These are phyloP conservation scores for Piprites chloris DNA, from an alignment of 2,113 vertebrate species.

Conservation along the genomic window DNA sequence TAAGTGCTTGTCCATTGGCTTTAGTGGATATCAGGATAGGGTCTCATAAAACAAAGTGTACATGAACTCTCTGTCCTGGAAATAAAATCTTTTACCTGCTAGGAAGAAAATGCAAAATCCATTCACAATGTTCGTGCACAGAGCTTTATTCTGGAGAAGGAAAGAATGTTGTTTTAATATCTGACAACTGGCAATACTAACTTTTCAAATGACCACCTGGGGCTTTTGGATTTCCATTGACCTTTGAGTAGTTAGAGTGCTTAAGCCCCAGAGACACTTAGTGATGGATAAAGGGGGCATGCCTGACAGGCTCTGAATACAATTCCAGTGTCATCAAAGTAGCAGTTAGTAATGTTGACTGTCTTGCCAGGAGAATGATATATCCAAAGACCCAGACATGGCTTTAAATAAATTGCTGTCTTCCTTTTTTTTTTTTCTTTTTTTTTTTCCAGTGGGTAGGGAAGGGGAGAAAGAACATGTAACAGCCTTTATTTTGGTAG, in stretches of 20 bases:
- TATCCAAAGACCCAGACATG: not conserved
- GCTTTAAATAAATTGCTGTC: not conserved
- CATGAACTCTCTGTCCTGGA: not conserved
- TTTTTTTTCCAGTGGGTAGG: fast-evolving
- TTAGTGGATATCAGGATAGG: not conserved
- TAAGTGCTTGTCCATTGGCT: not conserved
- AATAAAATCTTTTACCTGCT: not conserved
- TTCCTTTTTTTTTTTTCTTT: not conserved
- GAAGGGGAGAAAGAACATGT: not conserved
- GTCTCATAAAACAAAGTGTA: not conserved
- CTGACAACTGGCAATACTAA: not conserved
- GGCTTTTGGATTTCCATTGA: constrained; percentile 21
- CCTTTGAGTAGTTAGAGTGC: not conserved
- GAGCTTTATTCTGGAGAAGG: not conserved
- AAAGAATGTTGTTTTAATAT: not conserved
- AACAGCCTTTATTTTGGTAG: not conserved
- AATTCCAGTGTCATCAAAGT: not conserved
- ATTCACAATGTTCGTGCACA: not conserved
- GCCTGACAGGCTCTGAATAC: not conserved
- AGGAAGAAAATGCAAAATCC: not conserved
- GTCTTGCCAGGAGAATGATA: not conserved
- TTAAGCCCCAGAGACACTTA: not conserved
- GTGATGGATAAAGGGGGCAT: not conserved
- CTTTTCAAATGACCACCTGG: not conserved
- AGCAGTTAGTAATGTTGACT: not conserved